phyloP scores from a whole-genome alignment of 1,140 invertebrate species.

The Drosophila rhopaloa region DNA sequence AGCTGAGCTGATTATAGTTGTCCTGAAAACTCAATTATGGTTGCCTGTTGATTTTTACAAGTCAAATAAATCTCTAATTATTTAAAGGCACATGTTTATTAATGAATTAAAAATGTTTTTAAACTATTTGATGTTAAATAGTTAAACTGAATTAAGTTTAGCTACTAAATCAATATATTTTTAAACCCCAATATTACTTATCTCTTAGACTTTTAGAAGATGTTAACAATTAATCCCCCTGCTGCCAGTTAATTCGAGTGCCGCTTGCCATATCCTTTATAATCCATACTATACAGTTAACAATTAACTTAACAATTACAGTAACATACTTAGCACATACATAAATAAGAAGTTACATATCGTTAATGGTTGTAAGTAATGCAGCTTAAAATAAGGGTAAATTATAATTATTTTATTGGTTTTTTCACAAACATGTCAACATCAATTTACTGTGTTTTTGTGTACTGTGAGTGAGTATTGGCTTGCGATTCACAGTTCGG shows the following conservation, averaged over 20 bases:
- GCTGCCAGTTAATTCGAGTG: not conserved
- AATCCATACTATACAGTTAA: conserved; percentile 37
- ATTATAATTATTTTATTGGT: conserved; percentile 24
- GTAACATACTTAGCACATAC: conserved; percentile 69
- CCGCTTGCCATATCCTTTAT: conserved; percentile 1
- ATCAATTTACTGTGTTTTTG: conserved; percentile 53
- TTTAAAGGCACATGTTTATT: too few relatives aligned
- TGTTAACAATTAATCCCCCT: not conserved
- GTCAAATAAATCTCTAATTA: too few relatives aligned
- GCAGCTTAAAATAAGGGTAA: conserved; percentile 60
- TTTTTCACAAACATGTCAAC: conserved; percentile 58
- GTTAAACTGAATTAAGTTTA: not conserved
- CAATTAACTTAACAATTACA: conserved; percentile 59
- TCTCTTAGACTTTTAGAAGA: too few relatives aligned
- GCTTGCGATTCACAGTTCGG: conserved; percentile 20
- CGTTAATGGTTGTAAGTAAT: conserved; percentile 44
- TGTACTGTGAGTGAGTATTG: conserved; percentile 21
- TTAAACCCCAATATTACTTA: not conserved
- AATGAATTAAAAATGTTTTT: too few relatives aligned
- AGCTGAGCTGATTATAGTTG: not conserved
- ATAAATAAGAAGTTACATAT: conserved; percentile 56
- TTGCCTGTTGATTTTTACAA: too few relatives aligned
- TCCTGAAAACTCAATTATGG: not conserved
- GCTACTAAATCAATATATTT: not conserved
- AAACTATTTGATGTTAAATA: too few relatives aligned